Base-by-base conservation (phyloP, 2,113 vertebrate species). In the Neoarius graeffei region DNA sequence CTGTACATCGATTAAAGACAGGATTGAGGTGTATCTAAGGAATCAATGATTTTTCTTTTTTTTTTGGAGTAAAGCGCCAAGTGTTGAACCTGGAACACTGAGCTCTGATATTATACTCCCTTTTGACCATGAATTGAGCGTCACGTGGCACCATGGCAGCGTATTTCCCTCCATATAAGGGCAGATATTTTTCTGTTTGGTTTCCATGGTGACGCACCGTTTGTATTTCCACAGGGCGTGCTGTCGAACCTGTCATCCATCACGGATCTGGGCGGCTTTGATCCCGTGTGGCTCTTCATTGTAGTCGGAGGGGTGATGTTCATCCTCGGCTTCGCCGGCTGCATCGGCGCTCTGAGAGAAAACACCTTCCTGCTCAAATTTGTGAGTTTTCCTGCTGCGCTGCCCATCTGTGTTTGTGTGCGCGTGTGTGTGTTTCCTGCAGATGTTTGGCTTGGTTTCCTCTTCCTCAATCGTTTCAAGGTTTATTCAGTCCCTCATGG, bases 231-330 rank as follows among this genome's bases (percentile, higher is more conserved):
- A 35, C 92, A 98, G 97, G 97, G 97, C 0, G 97, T 98, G 59
- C 95, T 98, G 92, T 96, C 97, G 91, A 98, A 98, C 92, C 95
- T 98, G 91, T 97, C 97, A 0, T 96, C 96, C 56, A 97, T 98
- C 94, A 98, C 97, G 15, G 97, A 98, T 90, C 94, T 98, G 14
- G 96, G 97, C 6, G 97, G 97, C 74, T 97, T 98, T 3, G 97
- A 98, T 92, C 97, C 97, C 0, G 97, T 98, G 73, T 98, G 97
- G 97, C 96, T 98, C 87, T 98, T 98, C 86, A 96, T 98, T 7
- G 97, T 98, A 52, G 96, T 97, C 0, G 97, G 97, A 88, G 96
- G 91, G 52, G 92, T 98, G 89, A 98, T 98, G 97, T 98, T 98
- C 48, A 92, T 98, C 90, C 94, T 98, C 88, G 97, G 97, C 86